Evolutionary conservation across 2,797 vertebrate genomes (phyloP), one percentile per base, ranked within the genome.

Genomic region (Siniperca obscura): DNA sequence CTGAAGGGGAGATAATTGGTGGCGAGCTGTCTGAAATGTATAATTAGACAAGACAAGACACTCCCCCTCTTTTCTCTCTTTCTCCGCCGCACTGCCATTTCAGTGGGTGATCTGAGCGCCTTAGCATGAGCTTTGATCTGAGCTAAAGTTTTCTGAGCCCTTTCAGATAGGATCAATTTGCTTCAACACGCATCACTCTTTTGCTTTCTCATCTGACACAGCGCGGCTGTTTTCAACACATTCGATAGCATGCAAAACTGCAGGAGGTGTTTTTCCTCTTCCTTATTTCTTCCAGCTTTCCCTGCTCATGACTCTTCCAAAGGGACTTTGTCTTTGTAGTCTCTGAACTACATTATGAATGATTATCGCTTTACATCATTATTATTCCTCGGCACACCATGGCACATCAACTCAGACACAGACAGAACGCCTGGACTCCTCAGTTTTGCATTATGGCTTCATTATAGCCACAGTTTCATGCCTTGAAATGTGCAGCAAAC

Each of bases 1-100:
- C 94, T 95, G 93, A 94, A 93, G 92, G 94, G 89, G 91, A 94
- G 94, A 94, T 95, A 95, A 96, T 95, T 96, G 95, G 94, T 94
- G 94, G 94, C 83, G 92, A 95, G 93, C 93, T 94, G 94, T 95
- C 94, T 95, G 93, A 95, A 95, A 95, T 95, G 94, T 95, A 94
- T 96, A 95, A 96, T 96, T 95, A 95, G 94, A 95, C 82, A 44
- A 93, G 94, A 96, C 93, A 93, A 94, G 94, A 93, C 93, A 93
- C 95, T 93, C 92, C 92, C 90, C 79, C 85, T 91, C 86, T 88
- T 87, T 80, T 89, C 87, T 88, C 88, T 87, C 87, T 84, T 69
- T 85, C 70, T 67, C 69, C 38, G 7, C 82, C 12, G 55, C 87
- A 83, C 85, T 87, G 80, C 87, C 86, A 91, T 92, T 91, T 80